Evolutionary conservation across 2,797 vertebrate genomes (phyloP).

Genomic region (Tamandua tetradactyla): DNA sequence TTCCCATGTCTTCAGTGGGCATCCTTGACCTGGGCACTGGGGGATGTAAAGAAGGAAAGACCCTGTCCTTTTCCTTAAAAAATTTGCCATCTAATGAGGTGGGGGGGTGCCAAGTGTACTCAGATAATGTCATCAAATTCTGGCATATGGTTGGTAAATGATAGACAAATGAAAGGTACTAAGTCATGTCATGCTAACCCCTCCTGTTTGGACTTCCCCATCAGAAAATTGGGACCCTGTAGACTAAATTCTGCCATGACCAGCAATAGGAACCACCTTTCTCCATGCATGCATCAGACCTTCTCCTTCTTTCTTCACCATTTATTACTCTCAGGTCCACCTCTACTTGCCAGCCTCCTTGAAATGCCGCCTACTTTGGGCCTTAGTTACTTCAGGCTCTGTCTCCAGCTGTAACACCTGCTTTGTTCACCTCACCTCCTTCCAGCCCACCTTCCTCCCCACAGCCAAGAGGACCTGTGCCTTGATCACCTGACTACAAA

Average conservation of each 20-base stretch:
- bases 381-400: fast-evolving
- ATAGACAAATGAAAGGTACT: no score
- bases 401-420: not conserved
- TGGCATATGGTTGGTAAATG: no score
- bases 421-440: not conserved
- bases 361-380: fast-evolving
- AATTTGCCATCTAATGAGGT: not conserved
- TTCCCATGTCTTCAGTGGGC: not conserved
- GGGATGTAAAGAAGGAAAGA: not conserved
- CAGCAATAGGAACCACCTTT: not conserved
- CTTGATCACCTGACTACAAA: fast-evolving
- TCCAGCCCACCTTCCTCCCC: no score
- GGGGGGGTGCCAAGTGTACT: no score
- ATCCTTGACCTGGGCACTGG: no score
- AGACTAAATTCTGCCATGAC: not conserved
- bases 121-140: not conserved
- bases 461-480: not conserved
- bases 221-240: not conserved
- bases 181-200: no score
- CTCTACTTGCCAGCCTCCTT: not conserved
- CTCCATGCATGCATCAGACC: not conserved
- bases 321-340: fast-evolving
- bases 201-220: no score
- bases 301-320: not conserved
- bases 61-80: not conserved